A percentile compares a stretch with the other conserved stretches of the same genome.
Conservation (phyloP, 2,888 invertebrate species). For the Ctenicera cuprea region DNA sequence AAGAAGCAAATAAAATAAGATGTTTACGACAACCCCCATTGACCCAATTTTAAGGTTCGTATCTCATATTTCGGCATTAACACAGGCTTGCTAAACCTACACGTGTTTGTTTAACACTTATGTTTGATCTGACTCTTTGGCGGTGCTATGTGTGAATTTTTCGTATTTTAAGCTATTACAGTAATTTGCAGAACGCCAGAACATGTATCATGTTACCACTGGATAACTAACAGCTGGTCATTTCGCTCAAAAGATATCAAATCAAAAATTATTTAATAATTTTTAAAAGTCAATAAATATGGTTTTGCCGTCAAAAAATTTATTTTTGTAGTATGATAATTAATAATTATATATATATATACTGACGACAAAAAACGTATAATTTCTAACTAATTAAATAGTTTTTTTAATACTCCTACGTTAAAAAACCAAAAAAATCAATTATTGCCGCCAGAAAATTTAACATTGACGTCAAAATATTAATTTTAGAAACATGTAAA, state of each 20-base stretch:
- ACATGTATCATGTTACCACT: conserved; percentile 16
- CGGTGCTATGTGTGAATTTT: conserved; percentile 29
- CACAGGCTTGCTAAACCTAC: conserved; percentile 58
- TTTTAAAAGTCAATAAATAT: no score
- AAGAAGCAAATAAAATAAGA: conserved; percentile 52
- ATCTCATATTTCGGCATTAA: conserved; percentile 57
- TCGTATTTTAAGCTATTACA: conserved; percentile 52
- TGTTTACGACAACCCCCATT: conserved; percentile 56
- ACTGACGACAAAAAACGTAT: no score
- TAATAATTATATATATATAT: no score
- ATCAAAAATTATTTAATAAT: no score
- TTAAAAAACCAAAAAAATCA: no score
- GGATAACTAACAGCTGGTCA: conserved; percentile 11
- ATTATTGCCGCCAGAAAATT: no score
- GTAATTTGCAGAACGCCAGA: conserved; percentile 33
- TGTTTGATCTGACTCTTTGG: conserved; percentile 30
- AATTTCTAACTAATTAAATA: no score
- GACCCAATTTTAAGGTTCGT: conserved; percentile 49
- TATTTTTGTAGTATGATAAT: no score
- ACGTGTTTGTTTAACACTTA: conserved; percentile 52
- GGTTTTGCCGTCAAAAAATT: no score
- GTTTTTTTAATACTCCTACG: no score
- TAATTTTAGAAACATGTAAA: no score
- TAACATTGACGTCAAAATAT: no score
- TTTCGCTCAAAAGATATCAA: neutral